Evolutionary conservation across 2,113 vertebrate genomes (phyloP), one percentile per base, ranked within the genome.

Genomic region (Edolisoma coerulescens): DNA sequence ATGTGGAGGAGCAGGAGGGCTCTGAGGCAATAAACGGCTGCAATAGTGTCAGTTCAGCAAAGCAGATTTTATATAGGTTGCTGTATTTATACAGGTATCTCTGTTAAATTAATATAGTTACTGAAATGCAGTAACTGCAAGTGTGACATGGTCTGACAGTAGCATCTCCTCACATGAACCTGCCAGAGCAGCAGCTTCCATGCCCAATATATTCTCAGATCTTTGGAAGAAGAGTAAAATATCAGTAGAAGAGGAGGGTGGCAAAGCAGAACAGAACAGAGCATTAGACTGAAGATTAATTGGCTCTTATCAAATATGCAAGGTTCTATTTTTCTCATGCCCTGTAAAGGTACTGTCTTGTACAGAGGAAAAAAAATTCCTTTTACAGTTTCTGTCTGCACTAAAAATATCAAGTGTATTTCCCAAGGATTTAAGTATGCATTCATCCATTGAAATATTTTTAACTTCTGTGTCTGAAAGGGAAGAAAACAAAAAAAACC

Each of bases 81-180:
- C 71, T 87, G 59, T 24, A 42, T 94, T 97, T 81, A 60, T 95
- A 35, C 22, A 49, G 41, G 28, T 87, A 60, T 23, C 41, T 94
- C 82, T 97, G 82, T 95, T 92, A 96, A 96, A 97, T 94, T 75
- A 88, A 83, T 74, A 44, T 16, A 68, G 18, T 14, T 69, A 44
- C 71, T 61, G 63, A 49, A 97, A 96, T 87, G 87, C 77, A 97
- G 8, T 79, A 80, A 77, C 95, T 96, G 76, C 2, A 3, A 68
- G 52, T 65, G 65, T 93, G 96, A 78, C 3, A 1, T 13, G 52
- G 45, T 53, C 95, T 96, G 94, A 70, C 64, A 82, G 65, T 16
- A 84, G 32, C 74, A 92, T 90, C 63, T 83, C 63, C 87, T 93
- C 42, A 63, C 26, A 6, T 15, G 39, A 84, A 56, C 68, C 75